Evolutionary conservation across 1,140 invertebrate species (phyloP).

Genomic region (Drosophila novamexicana): DNA sequence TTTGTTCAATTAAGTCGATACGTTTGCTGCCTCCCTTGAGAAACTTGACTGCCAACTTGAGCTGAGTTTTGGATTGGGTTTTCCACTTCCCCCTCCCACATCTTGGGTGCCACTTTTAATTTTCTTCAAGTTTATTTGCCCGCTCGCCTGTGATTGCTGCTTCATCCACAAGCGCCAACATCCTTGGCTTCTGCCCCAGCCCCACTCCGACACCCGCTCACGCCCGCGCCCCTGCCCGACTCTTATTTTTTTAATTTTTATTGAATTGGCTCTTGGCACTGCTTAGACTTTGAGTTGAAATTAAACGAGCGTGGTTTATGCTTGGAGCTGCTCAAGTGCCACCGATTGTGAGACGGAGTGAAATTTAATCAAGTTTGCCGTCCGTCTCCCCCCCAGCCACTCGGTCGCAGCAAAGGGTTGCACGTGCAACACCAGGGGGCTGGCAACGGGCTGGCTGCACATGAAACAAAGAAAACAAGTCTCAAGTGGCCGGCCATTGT

Average conservation of each 20-base stretch:
- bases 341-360: constrained; percentile 57
- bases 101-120: constrained; percentile 76
- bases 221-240: background rate
- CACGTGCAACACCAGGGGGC: constrained; percentile 17
- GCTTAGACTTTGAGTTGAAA: constrained; percentile 79
- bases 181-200: constrained; percentile 13
- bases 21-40: constrained; percentile 44
- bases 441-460: constrained; percentile 22
- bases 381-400: background rate
- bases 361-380: constrained; percentile 78
- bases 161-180: constrained; percentile 36
- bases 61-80: constrained; percentile 15
- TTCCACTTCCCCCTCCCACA: background rate
- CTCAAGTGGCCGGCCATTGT: constrained; percentile 74
- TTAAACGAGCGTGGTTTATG: constrained; percentile 81
- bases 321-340: constrained; percentile 48
- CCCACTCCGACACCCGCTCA: background rate
- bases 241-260: constrained; percentile 73
- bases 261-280: constrained; percentile 80
- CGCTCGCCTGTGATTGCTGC: constrained; percentile 74
- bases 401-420: constrained; percentile 37
- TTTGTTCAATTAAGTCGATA: constrained; percentile 82
- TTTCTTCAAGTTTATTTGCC: constrained; percentile 82
- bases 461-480: constrained; percentile 77
- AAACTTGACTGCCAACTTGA: constrained; percentile 62